Percentiles rank a stretch among this genome's conserved stretches.
phyloP scores from a whole-genome alignment of 1,140 invertebrate genomes.

The Penaeus vannamei region DNA sequence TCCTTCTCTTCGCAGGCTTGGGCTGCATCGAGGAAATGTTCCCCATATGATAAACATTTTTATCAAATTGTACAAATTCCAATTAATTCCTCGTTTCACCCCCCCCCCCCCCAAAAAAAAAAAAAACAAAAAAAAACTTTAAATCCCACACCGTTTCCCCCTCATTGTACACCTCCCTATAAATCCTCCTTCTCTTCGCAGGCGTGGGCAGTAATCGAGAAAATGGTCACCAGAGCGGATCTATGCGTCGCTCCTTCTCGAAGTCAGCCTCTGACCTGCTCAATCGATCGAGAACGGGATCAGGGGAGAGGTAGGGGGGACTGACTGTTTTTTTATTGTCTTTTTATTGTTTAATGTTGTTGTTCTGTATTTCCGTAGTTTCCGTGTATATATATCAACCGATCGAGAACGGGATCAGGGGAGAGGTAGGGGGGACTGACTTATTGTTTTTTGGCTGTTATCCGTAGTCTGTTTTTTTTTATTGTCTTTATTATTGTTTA shows the following conservation, averaged over 20 bases:
- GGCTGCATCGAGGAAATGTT: no score
- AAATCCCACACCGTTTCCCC: no score
- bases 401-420: constrained; percentile 38
- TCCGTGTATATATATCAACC: constrained; percentile 35
- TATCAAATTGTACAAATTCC: no score
- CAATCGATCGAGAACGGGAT: constrained; percentile 37
- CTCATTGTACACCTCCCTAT: not conserved
- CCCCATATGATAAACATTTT: no score
- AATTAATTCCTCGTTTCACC: not conserved
- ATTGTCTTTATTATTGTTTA: no score
- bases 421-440: constrained; percentile 5
- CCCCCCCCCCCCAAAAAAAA: not conserved
- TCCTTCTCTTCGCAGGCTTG: no score
- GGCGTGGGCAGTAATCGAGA: constrained; percentile 56
- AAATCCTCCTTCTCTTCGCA: not conserved
- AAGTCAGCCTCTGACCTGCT: constrained; percentile 57
- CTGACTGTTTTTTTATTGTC: no score
- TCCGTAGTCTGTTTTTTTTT: not conserved
- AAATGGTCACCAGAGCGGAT: constrained; percentile 58
- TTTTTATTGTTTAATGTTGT: no score
- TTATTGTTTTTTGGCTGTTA: not conserved
- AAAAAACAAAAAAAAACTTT: no score
- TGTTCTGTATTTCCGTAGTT: not conserved
- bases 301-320: constrained; percentile 45
- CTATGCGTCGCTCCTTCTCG: constrained; percentile 57